phyloP scores from a whole-genome alignment of 2,113 vertebrate genomes.

The Saccopteryx leptura region DNA sequence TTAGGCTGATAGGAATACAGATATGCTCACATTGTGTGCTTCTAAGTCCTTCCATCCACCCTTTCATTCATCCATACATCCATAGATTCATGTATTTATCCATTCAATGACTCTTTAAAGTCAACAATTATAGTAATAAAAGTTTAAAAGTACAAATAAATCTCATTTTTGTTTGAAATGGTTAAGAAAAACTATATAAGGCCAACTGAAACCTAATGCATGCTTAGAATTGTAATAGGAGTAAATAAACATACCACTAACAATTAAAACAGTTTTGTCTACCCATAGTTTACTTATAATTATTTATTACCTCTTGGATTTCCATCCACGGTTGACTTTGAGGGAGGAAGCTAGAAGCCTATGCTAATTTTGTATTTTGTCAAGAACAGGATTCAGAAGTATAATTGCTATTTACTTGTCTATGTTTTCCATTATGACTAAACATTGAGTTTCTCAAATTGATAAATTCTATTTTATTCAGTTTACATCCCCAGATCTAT shows the following conservation, averaged over 20 bases:
- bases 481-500: neutral
- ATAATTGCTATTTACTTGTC: neutral
- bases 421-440: constrained; percentile 11
- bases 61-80: neutral
- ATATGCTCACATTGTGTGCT: neutral
- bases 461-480: constrained; percentile 16
- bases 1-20: neutral
- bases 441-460: neutral
- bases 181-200: neutral
- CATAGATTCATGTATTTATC: neutral
- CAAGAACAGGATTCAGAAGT: neutral
- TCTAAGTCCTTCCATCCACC: neutral
- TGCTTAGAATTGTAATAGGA: neutral
- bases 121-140: constrained; percentile 16
- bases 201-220: neutral
- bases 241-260: neutral
- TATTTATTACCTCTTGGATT: neutral
- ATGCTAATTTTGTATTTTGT: constrained; percentile 20
- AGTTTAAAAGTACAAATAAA: constrained; percentile 35
- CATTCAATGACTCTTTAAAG: neutral
- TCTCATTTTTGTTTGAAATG: neutral
- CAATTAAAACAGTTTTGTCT: neutral
- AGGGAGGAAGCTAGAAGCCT: neutral
- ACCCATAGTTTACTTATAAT: neutral
- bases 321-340: neutral